Percentiles rank a stretch among this genome's conserved stretches.
Evolutionary conservation across 2,113 vertebrate genomes (phyloP).

Genomic region (Amphiprion ocellaris): DNA sequence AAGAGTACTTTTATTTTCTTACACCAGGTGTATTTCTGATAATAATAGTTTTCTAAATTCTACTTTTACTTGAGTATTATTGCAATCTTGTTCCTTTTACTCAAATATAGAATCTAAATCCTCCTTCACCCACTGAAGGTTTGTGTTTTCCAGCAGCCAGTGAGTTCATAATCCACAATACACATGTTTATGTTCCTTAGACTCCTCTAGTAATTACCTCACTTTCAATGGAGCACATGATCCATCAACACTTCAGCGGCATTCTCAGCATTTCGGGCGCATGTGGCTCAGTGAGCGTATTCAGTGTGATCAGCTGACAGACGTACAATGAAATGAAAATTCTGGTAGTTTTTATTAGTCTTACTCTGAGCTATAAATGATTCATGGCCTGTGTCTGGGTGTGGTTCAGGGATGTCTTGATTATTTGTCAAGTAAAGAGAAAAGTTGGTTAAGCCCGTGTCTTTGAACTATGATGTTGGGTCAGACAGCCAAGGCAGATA

Average conservation of each 20-base stretch:
- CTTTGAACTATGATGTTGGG: conserved; percentile 85
- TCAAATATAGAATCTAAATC: not conserved
- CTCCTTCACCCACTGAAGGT: not conserved
- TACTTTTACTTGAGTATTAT: not conserved
- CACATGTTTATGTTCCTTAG: conserved; percentile 32
- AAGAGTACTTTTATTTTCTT: too few relatives aligned
- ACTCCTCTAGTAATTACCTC: conserved; percentile 38
- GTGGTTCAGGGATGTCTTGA: conserved; percentile 72
- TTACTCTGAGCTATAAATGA: conserved; percentile 28
- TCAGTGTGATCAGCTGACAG: conserved; percentile 33
- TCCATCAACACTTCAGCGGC: conserved; percentile 37
- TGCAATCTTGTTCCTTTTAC: not conserved
- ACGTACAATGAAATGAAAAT: conserved; percentile 17
- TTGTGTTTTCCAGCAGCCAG: conserved; percentile 19
- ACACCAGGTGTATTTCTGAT: too few relatives aligned
- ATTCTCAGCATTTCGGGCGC: conserved; percentile 44
- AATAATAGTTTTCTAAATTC: not conserved
- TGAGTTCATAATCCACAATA: conserved; percentile 32
- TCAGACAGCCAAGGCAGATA: conserved; percentile 86
- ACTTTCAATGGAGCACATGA: conserved; percentile 52
- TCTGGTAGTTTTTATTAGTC: conserved; percentile 7
- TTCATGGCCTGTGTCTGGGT: conserved; percentile 63
- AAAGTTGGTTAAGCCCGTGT: conserved; percentile 81
- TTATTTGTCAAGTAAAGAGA: conserved; percentile 77
- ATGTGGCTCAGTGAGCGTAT: not conserved